phyloP scores from a whole-genome alignment of 2,797 vertebrate species.

The Catostomus latipinnis region DNA sequence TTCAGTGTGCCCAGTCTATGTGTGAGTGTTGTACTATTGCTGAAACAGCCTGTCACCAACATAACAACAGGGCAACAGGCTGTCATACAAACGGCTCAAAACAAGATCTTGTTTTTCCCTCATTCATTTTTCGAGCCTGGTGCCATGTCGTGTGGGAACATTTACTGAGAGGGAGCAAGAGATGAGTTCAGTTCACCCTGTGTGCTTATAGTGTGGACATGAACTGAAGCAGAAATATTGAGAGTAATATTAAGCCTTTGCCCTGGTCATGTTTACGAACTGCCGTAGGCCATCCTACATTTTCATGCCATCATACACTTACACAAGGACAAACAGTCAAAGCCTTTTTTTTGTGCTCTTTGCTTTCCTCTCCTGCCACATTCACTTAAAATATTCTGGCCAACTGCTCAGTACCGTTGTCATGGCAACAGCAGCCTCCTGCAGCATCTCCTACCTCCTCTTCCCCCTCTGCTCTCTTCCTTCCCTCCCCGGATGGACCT shows the following conservation, averaged over 20 bases:
- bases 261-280: constrained; percentile 38
- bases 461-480: constrained; percentile 80
- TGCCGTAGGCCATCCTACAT: not conserved
- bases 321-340: constrained; percentile 19
- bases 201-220: not conserved
- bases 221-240: not conserved
- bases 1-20: constrained; percentile 14
- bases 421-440: constrained; percentile 90
- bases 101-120: not conserved
- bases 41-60: constrained; percentile 19
- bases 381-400: constrained; percentile 86
- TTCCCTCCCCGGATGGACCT: constrained; percentile 77
- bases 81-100: constrained; percentile 20
- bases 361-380: constrained; percentile 36
- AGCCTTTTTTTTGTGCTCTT: constrained; percentile 39
- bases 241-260: constrained; percentile 6
- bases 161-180: not conserved
- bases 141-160: not conserved
- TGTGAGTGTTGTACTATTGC: not conserved
- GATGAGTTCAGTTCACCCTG: not conserved
- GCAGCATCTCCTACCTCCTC: constrained; percentile 86
- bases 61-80: constrained; percentile 16
- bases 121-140: not conserved
- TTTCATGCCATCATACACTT: not conserved
- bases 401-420: constrained; percentile 86